Evolutionary conservation across 2,888 invertebrate genomes (phyloP).

Genomic region (Amblyteles armatorius): DNA sequence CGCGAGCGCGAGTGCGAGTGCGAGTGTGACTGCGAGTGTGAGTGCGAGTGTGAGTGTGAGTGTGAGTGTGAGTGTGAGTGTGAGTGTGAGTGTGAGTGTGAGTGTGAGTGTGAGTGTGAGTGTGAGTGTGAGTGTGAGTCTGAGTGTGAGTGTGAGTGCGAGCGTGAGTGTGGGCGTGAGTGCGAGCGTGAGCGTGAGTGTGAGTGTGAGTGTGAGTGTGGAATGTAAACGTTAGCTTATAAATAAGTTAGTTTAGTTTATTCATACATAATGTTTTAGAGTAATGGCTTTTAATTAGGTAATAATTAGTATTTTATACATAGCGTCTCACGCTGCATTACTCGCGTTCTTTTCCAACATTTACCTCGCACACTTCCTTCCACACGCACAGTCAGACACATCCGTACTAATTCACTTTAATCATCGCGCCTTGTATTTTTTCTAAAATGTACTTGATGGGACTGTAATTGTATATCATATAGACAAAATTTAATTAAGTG

Average conservation of each 20-base stretch:
- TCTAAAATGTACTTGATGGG: slow-evolving; percentile 35
- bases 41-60: not conserved
- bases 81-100: slow-evolving; percentile 62
- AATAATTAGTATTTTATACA: slow-evolving; percentile 82
- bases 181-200: slow-evolving; percentile 61
- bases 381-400: slow-evolving; percentile 57
- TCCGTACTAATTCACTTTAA: slow-evolving; percentile 36
- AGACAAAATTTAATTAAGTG: slow-evolving; percentile 78
- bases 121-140: not conserved
- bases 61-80: slow-evolving; percentile 30
- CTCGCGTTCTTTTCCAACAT: slow-evolving; percentile 57
- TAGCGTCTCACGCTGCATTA: slow-evolving; percentile 75
- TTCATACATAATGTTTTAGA: slow-evolving; percentile 76
- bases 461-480: slow-evolving; percentile 65
- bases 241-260: slow-evolving; percentile 82
- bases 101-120: not conserved
- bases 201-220: slow-evolving; percentile 71
- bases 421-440: slow-evolving; percentile 4
- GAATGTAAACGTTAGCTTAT: slow-evolving; percentile 83
- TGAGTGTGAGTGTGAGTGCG: not conserved
- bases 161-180: slow-evolving; percentile 31
- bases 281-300: slow-evolving; percentile 82
- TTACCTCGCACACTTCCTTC: slow-evolving; percentile 56
- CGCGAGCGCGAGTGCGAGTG: too few species aligned
- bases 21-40: not conserved